A percentile compares a stretch with the other conserved stretches of the same genome.
Evolutionary conservation across 2,113 vertebrate genomes (phyloP).

Genomic region (Chelonoidis abingdonii): DNA sequence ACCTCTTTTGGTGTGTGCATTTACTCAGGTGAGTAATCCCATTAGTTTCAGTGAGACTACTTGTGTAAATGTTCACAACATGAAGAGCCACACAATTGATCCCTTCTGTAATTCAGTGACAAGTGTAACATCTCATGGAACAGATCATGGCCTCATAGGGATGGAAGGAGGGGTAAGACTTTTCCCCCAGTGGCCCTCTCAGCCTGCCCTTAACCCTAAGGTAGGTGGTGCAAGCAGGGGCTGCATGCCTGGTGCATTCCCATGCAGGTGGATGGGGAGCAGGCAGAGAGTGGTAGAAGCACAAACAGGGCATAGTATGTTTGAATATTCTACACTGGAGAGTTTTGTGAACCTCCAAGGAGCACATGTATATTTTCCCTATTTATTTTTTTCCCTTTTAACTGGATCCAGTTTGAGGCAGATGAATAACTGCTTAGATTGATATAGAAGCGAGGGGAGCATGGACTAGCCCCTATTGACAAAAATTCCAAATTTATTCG

Average conservation of each 20-base stretch:
- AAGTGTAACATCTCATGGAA: neutral
- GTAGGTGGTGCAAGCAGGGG: no score
- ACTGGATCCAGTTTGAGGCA: neutral
- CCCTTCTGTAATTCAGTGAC: neutral
- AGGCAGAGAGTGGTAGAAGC: neutral
- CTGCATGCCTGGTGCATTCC: neutral
- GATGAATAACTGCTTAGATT: neutral
- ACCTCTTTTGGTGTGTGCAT: neutral
- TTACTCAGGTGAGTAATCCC: neutral
- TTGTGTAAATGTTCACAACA: neutral
- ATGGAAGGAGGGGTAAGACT: neutral
- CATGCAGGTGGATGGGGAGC: accelerated
- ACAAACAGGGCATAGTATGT: neutral
- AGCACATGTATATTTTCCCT: neutral
- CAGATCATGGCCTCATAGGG: neutral
- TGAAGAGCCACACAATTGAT: neutral
- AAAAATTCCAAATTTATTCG: neutral
- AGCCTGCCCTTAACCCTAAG: no score
- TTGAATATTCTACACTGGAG: neutral
- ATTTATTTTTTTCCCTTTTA: neutral
- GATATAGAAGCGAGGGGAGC: neutral
- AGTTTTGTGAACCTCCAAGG: neutral
- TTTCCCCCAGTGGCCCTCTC: neutral
- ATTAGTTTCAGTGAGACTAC: neutral
- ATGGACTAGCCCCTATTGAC: neutral